These are phyloP conservation scores for Phaonia tiefii DNA, from an alignment of 2,888 invertebrate species.

Conservation along the genomic window DNA sequence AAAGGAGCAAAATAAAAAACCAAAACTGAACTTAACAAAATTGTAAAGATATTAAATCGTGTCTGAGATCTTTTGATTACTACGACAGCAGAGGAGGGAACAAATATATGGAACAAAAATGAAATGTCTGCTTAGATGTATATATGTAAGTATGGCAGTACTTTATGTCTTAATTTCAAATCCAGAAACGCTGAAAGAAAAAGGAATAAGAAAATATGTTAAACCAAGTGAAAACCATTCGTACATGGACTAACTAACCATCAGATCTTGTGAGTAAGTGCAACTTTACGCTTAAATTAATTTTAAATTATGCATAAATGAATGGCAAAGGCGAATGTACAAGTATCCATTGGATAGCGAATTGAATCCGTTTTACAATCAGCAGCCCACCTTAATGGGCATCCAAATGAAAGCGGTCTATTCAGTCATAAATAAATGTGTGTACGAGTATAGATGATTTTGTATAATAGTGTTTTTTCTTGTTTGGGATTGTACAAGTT, in stretches of 20 bases:
- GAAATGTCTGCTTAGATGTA: background rate
- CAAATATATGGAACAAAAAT: background rate
- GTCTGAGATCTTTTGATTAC: constrained; percentile 33
- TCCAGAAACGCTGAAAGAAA: background rate
- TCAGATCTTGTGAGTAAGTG: constrained; percentile 32
- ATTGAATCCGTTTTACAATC: background rate
- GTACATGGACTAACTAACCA: constrained; percentile 6
- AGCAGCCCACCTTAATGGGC: background rate
- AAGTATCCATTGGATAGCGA: background rate
- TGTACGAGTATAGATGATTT: too few species aligned
- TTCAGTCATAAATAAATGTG: background rate
- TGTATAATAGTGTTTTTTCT: too few species aligned
- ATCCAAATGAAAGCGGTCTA: too few species aligned
- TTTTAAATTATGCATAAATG: constrained; percentile 69
- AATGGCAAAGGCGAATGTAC: constrained; percentile 30
- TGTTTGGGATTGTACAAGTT: constrained; percentile 4
- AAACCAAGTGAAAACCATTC: constrained; percentile 1
- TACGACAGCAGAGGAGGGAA: background rate
- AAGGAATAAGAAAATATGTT: background rate
- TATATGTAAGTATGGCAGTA: constrained; percentile 9
- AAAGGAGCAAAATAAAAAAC: constrained; percentile 6
- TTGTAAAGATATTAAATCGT: constrained; percentile 58
- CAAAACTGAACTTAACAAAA: constrained; percentile 31
- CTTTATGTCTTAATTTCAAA: background rate
- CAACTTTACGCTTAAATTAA: constrained; percentile 68